Evolutionary conservation across 2,797 vertebrate genomes (phyloP), one percentile per base, ranked within the genome.

Genomic region (Paratrypauchen microcephalus): DNA sequence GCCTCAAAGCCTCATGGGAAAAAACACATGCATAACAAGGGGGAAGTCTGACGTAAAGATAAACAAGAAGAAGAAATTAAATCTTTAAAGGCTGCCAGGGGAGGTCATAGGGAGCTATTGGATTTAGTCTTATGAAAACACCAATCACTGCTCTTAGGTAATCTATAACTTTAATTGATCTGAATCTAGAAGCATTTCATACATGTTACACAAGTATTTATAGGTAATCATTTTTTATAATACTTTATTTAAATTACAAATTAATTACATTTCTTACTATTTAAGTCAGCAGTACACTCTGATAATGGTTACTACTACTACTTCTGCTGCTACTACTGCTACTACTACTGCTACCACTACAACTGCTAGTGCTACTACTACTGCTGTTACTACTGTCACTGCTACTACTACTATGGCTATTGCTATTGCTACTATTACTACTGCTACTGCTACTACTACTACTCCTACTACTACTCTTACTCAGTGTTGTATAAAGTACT

Each of bases 1-100:
- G 82, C 82, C 74, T 82, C 78, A 81, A 84, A 78, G 82, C 87
- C 89, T 88, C 89, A 81, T 54, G 84, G 86, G 81, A 87, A 75
- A 59, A 72, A 26, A 66, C 74, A 68, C 74, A 74, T 68, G 60
- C 68, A 73, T 68, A 73, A 45, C 68, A 77, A 59, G 75, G 79
- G 72, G 77, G 81, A 73, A 71, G 73, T 68, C 47, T 65, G 24
- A 65, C 71, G 61, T 68, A 71, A 79, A 87, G 81, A 83, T 86
- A 87, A 86, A 89, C 84, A 81, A 73, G 75, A 80, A 73, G 60
- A 73, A 83, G 77, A 85, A 88, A 89, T 88, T 77, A 84, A 88
- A 87, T 89, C 79, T 77, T 81, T 66, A 60, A 74, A 73, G 75
- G 75, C 66, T 65, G 67, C 68, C 68, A 70, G 73, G 72, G 67